Base-by-base conservation (phyloP, 1,140 invertebrate species). In the Nephotettix cincticeps region DNA sequence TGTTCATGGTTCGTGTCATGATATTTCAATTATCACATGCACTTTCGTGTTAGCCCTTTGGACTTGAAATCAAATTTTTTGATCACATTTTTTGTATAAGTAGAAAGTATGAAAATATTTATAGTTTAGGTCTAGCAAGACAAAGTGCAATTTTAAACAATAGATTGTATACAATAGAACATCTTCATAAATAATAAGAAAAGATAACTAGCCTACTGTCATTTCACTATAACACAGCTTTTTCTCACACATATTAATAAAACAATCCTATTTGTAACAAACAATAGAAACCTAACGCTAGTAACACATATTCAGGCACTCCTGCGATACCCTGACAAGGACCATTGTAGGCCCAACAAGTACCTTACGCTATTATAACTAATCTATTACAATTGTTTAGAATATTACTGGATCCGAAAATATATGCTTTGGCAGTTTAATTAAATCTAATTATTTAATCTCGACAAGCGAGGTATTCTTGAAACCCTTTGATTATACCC, bases 1-100 rank as follows among this genome's bases (percentile, higher is more conserved):
- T 47, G 43, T 45, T 69, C 65, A 68, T 23, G 68, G 17, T 54
- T 56, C 29, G 54, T 54, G 58, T 28, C 58, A 61, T 29, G n/a
- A 58, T 61, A 51, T 32, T 47, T 36, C 56, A 56, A 72, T 19
- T 58, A 32, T 27, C 54, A 51, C 51, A 69, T 45, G 25, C 30
- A 63, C 36, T 36, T 54, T 56, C 25, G 19, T 69, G 19, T 72
- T 27, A 27, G 14, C 40, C 27, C 19, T n/a, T 65, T 68, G 29
- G 21, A 63, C 64, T 40, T 29, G 47, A 71, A 19, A 66, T 40
- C 27, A 21, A 1, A 13, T 65, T 36, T 19, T 30, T 32, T 23
- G 1, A 21, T 21, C 63, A n/a, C n/a, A n/a, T n/a, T n/a, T n/a
- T n/a, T n/a, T n/a, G n/a, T n/a, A n/a, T n/a, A n/a, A n/a, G n/a